Conservation (phyloP, 2,113 vertebrate genomes). For the Toxostoma redivivum region DNA sequence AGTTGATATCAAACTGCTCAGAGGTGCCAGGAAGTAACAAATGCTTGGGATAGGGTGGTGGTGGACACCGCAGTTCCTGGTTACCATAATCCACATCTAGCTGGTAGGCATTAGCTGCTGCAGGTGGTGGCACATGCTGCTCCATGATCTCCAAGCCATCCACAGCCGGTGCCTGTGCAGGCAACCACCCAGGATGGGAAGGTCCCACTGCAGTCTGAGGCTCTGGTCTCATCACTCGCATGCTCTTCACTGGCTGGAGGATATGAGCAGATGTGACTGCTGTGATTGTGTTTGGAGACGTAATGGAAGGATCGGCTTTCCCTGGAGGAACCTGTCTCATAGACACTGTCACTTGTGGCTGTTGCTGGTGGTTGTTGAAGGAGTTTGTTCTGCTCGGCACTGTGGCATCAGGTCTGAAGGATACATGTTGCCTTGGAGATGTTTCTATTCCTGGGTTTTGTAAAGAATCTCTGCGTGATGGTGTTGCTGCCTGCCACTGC, state of each 20-base stretch:
- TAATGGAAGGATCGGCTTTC: conserved; percentile 81
- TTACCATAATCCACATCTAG: conserved; percentile 75
- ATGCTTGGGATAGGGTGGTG: conserved; percentile 93
- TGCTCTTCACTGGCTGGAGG: conserved; percentile 95
- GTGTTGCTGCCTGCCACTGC: conserved; percentile 77
- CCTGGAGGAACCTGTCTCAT: conserved; percentile 77
- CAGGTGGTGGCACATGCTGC: conserved; percentile 76
- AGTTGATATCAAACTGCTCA: conserved; percentile 76
- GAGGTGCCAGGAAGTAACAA: conserved; percentile 75
- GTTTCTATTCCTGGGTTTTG: conserved; percentile 78
- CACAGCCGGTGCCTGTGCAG: conserved; percentile 69
- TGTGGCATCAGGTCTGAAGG: conserved; percentile 83
- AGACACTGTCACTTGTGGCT: conserved; percentile 69
- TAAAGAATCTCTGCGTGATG: conserved; percentile 79
- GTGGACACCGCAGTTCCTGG: conserved; percentile 87
- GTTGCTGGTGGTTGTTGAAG: conserved; percentile 89
- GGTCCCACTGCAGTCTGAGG: conserved; percentile 97
- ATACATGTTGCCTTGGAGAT: conserved; percentile 75
- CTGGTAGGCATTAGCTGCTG: conserved; percentile 71
- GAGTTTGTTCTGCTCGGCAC: conserved; percentile 91
- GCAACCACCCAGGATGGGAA: conserved; percentile 91
- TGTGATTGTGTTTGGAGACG: conserved; percentile 89
- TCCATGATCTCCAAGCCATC: conserved; percentile 76
- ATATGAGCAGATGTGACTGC: conserved; percentile 92
- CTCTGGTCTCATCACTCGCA: conserved; percentile 92